Base-by-base conservation (phyloP, 2,888 invertebrate species). In the Eucera pruinosa region DNA sequence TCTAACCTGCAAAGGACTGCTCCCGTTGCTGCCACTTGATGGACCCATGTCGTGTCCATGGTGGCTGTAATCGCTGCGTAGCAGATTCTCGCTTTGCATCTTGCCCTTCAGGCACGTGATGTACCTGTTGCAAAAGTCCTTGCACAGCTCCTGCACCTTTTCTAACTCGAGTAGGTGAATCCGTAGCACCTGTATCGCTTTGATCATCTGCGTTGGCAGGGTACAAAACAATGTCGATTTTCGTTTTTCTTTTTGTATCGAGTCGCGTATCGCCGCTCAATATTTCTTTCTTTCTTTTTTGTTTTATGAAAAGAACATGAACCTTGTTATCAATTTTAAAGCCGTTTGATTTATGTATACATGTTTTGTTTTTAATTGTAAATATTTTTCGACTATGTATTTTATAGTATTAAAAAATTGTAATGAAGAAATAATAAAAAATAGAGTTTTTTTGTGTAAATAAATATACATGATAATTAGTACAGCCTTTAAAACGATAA, bases 51-150 rank as follows among this genome's bases (percentile, higher is more conserved):
- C 90, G 88, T 89, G 90, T 25, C 91, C 89, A 84, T 90, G 91
- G 80, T 95, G 94, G 68, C 95, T 94, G 91, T 97, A 97, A 91
- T 97, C 97, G 68, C 96, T 96, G 87, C 97, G 93, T 57, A 97
- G 93, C 62, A 97, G 93, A 92, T 97, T 97, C 90, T 97, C 97
- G 90, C 97, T 97, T 93, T 97, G 97, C 97, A 97, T 97, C 93
- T 97, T 96, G 80, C 97, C 96, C 92, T 97, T 97, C 84, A 98
- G 94, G 90, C 97, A 97, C 55, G 97, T 96, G 85, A 97, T 98
- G 93, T 98, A 98, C 64, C 98, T 94, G 82, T 96, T 97, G 93
- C 98, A 98, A 93, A 98, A 98, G 93, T 98, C 98, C 88, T 97
- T 96, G 93, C 98, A 98, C 87, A 98, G 91, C 92, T 98, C 98